Conservation (phyloP, 2,888 invertebrate genomes). For the Macrophya alboannulata region DNA sequence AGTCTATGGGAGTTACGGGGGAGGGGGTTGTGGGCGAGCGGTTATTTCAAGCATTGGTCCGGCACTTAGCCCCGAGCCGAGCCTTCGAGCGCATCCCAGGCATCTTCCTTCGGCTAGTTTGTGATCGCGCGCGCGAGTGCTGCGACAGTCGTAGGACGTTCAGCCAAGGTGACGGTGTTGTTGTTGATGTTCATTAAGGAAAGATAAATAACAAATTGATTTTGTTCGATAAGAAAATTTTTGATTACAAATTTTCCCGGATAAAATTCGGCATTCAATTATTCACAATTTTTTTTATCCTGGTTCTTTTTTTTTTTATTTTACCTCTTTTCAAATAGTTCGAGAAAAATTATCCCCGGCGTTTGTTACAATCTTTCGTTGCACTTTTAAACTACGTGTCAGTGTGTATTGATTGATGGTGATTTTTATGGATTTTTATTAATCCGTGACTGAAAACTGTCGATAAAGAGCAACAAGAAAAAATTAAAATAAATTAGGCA, state of each 20-base stretch:
- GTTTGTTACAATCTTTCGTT: not conserved
- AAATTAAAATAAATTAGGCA: too few relatives aligned
- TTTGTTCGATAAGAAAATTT: not conserved
- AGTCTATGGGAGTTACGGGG: conserved; percentile 75
- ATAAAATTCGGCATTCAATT: not conserved
- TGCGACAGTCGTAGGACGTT: conserved; percentile 21
- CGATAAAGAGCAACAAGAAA: too few relatives aligned
- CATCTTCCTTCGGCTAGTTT: conserved; percentile 52
- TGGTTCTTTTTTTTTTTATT: too few relatives aligned
- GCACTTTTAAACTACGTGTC: not conserved
- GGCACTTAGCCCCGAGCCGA: conserved; percentile 78
- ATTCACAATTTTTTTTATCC: not conserved
- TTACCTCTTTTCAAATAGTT: not conserved
- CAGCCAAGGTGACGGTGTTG: not conserved
- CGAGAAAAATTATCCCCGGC: not conserved
- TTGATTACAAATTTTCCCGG: not conserved
- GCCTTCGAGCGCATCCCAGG: conserved; percentile 69
- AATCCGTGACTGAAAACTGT: too few relatives aligned
- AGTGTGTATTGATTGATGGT: not conserved
- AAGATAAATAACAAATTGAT: not conserved
- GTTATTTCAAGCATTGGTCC: conserved; percentile 78
- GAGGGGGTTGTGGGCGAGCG: conserved; percentile 74
- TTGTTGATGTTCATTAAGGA: not conserved
- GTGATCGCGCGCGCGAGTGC: conserved; percentile 46
- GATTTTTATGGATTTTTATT: not conserved